Evolutionary conservation across 2,797 vertebrate genomes (phyloP), one percentile per base, ranked within the genome.

Genomic region (Chelon auratus): DNA sequence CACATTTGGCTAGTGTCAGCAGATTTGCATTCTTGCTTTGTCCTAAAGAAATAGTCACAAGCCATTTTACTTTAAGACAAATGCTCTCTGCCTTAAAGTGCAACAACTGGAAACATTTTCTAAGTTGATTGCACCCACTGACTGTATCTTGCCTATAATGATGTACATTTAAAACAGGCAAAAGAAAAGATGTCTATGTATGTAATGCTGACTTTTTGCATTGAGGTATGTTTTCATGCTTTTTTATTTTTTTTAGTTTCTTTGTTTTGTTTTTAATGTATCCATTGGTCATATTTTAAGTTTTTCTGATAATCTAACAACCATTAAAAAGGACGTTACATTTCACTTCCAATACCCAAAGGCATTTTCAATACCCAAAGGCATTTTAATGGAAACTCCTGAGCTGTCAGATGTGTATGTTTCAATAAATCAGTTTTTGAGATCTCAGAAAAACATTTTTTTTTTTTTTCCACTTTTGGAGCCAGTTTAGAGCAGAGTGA

Each of bases 41-140:
- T 9, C 42, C 20, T 45, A 12, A 52, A 36, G 11, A 65, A 58
- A 33, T 33, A 22, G 12, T 59, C 43, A 12, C 39, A 68, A 52
- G 50, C 26, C 5, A 40, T 72, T 76, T 48, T 22, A 47, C 42
- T 56, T 67, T 40, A 26, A 72, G 50, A 75, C 43, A 58, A 65
- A 75, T 79, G 30, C 13, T 11, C 14, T 59, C 6, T 77, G 6
- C 24, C 26, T 73, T 40, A 51, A 48, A 56, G 18, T 24, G 43
- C 20, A 78, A 81, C 80, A 77, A 73, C 63, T 89, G 86, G 61
- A 70, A 89, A 56, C 68, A 58, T 76, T 90, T 88, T 80, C n/a
- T 64, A 3, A 53, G 58, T 76, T 70, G 87, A 84, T 72, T 78
- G 48, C 57, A 55, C 50, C 24, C 68, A 54, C 77, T 77, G 52